Percentiles rank a stretch among this genome's conserved stretches.
Evolutionary conservation across 1,140 invertebrate species (phyloP).

Genomic region (Drosophila bipectinata): DNA sequence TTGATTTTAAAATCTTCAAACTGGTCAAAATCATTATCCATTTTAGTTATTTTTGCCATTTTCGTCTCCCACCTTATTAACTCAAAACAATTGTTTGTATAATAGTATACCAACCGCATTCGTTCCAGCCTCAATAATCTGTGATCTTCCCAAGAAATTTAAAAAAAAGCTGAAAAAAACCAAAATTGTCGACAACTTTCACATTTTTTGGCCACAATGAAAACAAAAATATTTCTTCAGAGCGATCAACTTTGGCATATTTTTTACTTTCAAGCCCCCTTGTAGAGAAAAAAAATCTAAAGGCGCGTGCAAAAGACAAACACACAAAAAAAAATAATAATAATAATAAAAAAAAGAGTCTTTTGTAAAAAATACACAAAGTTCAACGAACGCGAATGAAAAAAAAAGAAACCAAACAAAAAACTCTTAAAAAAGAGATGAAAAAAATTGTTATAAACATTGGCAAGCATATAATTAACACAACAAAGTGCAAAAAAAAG

Average conservation of each 20-base stretch:
- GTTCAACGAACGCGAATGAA: constrained; percentile 57
- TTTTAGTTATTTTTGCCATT: background rate
- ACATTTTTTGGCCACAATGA: constrained; percentile 54
- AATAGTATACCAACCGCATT: constrained; percentile 39
- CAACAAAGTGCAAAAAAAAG: constrained; percentile 55
- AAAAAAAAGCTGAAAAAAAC: constrained; percentile 5
- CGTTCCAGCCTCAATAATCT: constrained; percentile 39
- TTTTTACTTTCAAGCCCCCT: constrained; percentile 24
- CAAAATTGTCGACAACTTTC: constrained; percentile 52
- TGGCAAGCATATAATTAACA: constrained; percentile 58
- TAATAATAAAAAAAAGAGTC: constrained; percentile 40
- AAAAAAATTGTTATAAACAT: constrained; percentile 37
- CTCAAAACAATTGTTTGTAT: constrained; percentile 30
- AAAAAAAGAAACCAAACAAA: constrained; percentile 42
- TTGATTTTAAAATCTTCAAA: background rate
- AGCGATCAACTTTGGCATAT: constrained; percentile 61
- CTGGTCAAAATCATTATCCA: background rate
- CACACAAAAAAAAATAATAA: constrained; percentile 25
- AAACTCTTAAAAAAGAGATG: constrained; percentile 41
- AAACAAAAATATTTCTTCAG: constrained; percentile 41
- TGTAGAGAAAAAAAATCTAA: constrained; percentile 22
- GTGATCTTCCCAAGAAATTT: constrained; percentile 37
- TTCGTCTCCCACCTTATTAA: constrained; percentile 27
- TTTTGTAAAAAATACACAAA: constrained; percentile 30
- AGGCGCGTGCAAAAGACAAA: constrained; percentile 53